Base-by-base conservation (phyloP, 1,140 invertebrate genomes). In the Nymphalis io region DNA sequence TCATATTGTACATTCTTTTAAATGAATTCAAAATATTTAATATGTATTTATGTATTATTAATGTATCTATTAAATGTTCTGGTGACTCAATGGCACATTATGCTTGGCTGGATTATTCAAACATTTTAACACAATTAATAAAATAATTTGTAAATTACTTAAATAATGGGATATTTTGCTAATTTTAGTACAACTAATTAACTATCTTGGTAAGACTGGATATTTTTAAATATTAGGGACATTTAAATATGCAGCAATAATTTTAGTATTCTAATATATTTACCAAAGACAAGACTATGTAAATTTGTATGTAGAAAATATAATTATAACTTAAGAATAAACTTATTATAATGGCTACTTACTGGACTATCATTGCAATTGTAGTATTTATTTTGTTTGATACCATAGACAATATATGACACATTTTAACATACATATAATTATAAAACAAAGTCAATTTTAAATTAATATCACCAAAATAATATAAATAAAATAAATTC, bases 231-330 rank as follows among this genome's bases (percentile, higher is more conserved):
- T 6, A 51, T 51, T 51, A 38, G 27, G 16, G 16, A 63, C 33
- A 63, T 63, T 61, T 63, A 51, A 63, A 27, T 63, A 63, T 55
- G 51, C 60, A 63, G 60, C 60, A 63, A 63, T 63, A 63, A 63
- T 63, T 51, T 63, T 90, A 88, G 87, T 89, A 70, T 88, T 88
- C 77, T 88, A 80, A 74, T 88, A 86, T 70, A 87, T 42, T 55
- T 10, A 68, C 66, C 66, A 68, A 68, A 68, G 66, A 68, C 59
- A 60, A n/a, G n/a, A 55, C 42, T 39, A 53, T 68, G 59, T 60
- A 60, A 46, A 60, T 68, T 60, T 27, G 16, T 38, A 27, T 55
- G 51, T 55, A 55, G 51, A 55, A 55, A 55, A 27, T 23, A 27
- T 55, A 15, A 23, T 55, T 55, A 23, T 4, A 55, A 6, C 15